A percentile compares a stretch with the other conserved stretches of the same genome.
phyloP scores from a whole-genome alignment of 23 tunicate species.

The Phallusia fumigata region DNA sequence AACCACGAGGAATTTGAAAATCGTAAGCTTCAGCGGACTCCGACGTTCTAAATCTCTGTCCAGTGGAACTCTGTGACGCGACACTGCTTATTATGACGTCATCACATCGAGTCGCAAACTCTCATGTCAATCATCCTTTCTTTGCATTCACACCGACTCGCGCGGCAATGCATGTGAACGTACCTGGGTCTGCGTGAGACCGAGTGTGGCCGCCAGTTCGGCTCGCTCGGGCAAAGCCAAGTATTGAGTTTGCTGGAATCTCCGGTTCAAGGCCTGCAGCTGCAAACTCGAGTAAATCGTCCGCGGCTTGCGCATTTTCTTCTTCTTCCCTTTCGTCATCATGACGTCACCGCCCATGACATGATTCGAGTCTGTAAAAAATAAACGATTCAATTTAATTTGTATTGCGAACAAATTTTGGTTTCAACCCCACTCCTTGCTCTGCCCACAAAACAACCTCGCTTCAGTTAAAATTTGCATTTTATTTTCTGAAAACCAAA shows the following conservation, averaged over 20 bases:
- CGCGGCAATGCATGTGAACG: not conserved
- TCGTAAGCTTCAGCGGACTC: not conserved
- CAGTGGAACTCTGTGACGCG: not conserved
- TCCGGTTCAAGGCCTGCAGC: constrained; percentile 55
- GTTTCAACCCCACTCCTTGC: not conserved
- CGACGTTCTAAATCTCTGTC: not conserved
- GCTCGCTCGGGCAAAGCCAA: constrained; percentile 93
- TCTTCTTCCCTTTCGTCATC: constrained; percentile 64
- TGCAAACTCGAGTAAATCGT: constrained; percentile 86
- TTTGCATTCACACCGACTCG: not conserved
- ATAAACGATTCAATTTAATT: not conserved
- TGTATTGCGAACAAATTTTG: not conserved
- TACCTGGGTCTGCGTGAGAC: constrained; percentile 94
- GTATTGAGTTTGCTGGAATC: constrained; percentile 84
- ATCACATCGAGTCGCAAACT: not conserved
- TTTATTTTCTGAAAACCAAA: no score
- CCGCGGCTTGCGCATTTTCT: constrained; percentile 88
- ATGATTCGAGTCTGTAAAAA: constrained; percentile 38
- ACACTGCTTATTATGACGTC: not conserved
- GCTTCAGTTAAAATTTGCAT: no score
- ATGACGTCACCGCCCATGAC: constrained; percentile 59
- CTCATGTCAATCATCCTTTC: not conserved
- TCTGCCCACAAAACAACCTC: no score
- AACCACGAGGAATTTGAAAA: not conserved
- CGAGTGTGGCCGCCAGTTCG: constrained; percentile 85